Conservation (phyloP, 1,140 invertebrate genomes). For the Potamilus streckersoni region DNA sequence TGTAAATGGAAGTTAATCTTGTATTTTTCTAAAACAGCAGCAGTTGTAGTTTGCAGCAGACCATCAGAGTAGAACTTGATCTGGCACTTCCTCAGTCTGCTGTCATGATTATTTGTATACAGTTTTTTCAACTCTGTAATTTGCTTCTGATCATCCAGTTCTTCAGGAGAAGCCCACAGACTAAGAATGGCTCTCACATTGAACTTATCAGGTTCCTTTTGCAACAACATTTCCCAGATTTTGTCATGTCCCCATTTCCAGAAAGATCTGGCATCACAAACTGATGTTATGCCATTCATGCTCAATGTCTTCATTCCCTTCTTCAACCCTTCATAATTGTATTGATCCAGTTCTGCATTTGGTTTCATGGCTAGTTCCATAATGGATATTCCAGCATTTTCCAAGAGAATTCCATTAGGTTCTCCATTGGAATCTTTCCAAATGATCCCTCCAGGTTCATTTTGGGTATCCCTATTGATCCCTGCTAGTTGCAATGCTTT, state of each 20-base stretch:
- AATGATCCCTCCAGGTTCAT: conserved; percentile 25
- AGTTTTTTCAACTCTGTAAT: conserved; percentile 25
- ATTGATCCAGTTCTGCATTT: background rate
- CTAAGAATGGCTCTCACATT: conserved; percentile 24
- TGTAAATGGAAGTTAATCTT: conserved; percentile 8
- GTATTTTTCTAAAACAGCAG: conserved; percentile 25
- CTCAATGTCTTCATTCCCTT: conserved; percentile 16
- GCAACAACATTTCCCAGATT: conserved; percentile 16
- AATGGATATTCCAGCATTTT: conserved; percentile 27
- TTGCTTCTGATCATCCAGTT: conserved; percentile 17
- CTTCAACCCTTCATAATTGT: conserved; percentile 24
- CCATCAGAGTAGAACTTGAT: conserved; percentile 35
- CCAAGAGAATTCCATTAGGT: conserved; percentile 36
- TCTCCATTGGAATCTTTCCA: conserved; percentile 21
- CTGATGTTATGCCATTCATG: conserved; percentile 31
- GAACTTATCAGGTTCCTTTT: conserved; percentile 1
- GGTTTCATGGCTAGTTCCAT: conserved; percentile 29
- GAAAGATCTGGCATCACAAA: conserved; percentile 32
- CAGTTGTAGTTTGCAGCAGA: conserved; percentile 27
- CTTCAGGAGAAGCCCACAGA: conserved; percentile 29
- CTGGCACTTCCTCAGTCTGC: conserved; percentile 22
- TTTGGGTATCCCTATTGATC: conserved; percentile 7
- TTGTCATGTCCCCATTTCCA: conserved; percentile 27
- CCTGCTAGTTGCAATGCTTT: conserved; percentile 18
- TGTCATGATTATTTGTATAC: conserved; percentile 7